Base-by-base conservation (phyloP, 2,113 vertebrate genomes). In the Eonycteris spelaea region DNA sequence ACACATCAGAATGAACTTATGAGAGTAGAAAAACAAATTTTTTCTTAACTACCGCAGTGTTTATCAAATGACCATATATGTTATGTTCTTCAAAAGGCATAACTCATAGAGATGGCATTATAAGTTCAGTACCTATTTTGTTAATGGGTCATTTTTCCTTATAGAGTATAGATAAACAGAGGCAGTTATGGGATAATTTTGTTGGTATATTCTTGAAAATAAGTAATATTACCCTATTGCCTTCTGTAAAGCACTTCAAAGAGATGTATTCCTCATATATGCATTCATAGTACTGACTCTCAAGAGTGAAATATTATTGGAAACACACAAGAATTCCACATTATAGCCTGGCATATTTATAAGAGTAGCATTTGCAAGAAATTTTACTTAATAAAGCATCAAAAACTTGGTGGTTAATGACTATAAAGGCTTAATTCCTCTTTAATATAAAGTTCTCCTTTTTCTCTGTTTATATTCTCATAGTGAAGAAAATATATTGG, bases 21-120 rank as follows among this genome's bases (percentile, higher is more conserved):
- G 35, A 48, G 21, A 97, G 82, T 86, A 82, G 59, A 61, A 86
- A 89, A 86, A 55, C 48, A 95, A 96, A 10, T 4, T 11, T 94
- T 74, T 95, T 86, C 78, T 80, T 97, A n/a, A 93, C 82, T 63
- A 94, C 19, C n/a, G 82, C 53, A 63, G 33, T n/a, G 57, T 79
- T 83, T 88, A 83, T 86, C 88, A 90, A 95, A 80, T 97, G 96
- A 82, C 45, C 86, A 83, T 86, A 88, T 90, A 73, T 90, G 97
- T 95, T 93, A 94, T 85, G 38, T 22, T 95, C 71, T 97, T 86
- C 97, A 96, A 97, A 92, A 68, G 88, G 40, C 33, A 78, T 63
- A 85, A 78, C 38, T n/a, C n/a, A 82, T 24, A 9, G 86, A 97
- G 48, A 80, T 59, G 90, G 16, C 51, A 97, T 57, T 68, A 61